phyloP scores from a whole-genome alignment of 1,140 invertebrate species.

The Thaumetopoea pityocampa region DNA sequence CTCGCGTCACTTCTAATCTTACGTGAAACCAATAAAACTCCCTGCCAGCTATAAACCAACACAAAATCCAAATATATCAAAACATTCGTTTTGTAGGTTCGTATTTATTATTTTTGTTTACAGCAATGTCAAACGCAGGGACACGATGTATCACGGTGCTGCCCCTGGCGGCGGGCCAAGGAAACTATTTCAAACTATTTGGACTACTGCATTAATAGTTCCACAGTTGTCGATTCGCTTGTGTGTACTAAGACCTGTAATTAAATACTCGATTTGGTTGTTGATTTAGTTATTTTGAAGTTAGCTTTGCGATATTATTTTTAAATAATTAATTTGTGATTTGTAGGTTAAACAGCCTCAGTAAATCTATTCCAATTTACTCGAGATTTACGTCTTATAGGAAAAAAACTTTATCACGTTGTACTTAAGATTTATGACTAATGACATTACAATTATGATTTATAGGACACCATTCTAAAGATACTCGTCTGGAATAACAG shows the following conservation, averaged over 20 bases:
- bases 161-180: conserved; percentile 53
- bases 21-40: conserved; percentile 54
- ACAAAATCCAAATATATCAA: conserved; percentile 53
- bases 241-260: conserved; percentile 45
- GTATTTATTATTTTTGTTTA: conserved; percentile 67
- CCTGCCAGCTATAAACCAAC: conserved; percentile 32
- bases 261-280: conserved; percentile 42
- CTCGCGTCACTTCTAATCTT: conserved; percentile 39
- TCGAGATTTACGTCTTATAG: too few species aligned
- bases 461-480: too few species aligned
- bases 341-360: neutral
- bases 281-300: conserved; percentile 25
- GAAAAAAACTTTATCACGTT: too few species aligned
- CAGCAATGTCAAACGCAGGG: conserved; percentile 52
- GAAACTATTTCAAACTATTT: conserved; percentile 60
- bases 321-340: neutral
- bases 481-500: too few species aligned
- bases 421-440: too few species aligned
- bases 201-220: conserved; percentile 51
- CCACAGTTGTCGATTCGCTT: conserved; percentile 36
- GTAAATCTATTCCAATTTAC: too few species aligned
- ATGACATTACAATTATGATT: too few species aligned
- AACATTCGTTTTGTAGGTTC: conserved; percentile 36
- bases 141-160: conserved; percentile 49
- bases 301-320: conserved; percentile 1